Conservation (phyloP, 2,113 vertebrate species). For the Cryptotis parvus region DNA sequence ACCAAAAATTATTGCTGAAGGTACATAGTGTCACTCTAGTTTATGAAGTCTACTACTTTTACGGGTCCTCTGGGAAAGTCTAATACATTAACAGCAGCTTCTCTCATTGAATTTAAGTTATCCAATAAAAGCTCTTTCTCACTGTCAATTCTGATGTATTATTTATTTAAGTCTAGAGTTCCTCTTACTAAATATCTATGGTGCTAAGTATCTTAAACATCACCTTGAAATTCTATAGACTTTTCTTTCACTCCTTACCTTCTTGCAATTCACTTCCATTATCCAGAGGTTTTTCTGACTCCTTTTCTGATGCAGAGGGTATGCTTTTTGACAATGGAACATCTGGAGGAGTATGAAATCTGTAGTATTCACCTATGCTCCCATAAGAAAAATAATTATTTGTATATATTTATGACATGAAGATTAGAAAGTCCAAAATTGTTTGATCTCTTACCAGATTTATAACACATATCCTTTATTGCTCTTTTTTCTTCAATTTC, state of each 20-base stretch:
- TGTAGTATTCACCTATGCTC: conserved; percentile 86
- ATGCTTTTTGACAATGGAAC: conserved; percentile 50
- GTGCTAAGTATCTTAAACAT: conserved; percentile 1
- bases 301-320: conserved; percentile 62
- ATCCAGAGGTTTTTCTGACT: conserved; percentile 79
- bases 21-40: background rate
- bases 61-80: background rate
- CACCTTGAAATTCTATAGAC: background rate
- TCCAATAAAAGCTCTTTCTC: background rate
- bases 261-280: conserved; percentile 80
- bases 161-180: conserved; percentile 16
- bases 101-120: conserved; percentile 31
- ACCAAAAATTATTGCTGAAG: background rate
- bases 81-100: conserved; percentile 23
- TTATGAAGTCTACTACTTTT: background rate
- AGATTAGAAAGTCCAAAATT: conserved; percentile 43
- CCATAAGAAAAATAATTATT: conserved; percentile 61
- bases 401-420: conserved; percentile 1
- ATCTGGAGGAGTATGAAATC: conserved; percentile 77
- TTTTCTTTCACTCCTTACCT: conserved; percentile 79
- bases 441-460: conserved; percentile 83
- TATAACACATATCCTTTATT: conserved; percentile 87
- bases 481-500: conserved; percentile 87
- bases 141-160: conserved; percentile 23
- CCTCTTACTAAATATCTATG: conserved; percentile 20